phyloP scores from a whole-genome alignment of 1,140 invertebrate species.

The Pristionchus pacificus region DNA sequence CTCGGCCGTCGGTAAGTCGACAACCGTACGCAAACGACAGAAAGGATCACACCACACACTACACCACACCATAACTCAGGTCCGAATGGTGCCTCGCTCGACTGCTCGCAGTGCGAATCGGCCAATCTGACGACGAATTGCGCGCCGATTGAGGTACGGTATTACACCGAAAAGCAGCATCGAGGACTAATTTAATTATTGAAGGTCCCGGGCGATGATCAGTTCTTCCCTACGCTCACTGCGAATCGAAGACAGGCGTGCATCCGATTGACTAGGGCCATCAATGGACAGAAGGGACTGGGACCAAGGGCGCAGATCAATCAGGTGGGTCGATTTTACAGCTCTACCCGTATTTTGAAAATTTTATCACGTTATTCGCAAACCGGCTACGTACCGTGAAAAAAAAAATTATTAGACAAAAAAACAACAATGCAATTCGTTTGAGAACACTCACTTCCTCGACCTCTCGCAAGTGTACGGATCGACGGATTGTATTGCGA shows the following conservation, averaged over 20 bases:
- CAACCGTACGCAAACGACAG: neutral
- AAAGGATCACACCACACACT: too few species aligned
- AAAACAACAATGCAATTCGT: neutral
- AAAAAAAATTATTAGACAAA: too few species aligned
- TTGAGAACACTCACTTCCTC: constrained; percentile 26
- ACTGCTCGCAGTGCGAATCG: constrained; percentile 25
- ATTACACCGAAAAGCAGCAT: neutral
- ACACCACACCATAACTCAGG: constrained; percentile 12
- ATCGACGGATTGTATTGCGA: neutral
- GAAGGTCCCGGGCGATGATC: constrained; percentile 14
- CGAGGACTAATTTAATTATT: neutral
- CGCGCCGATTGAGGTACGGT: constrained; percentile 18
- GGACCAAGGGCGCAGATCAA: constrained; percentile 27
- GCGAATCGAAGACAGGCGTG: constrained; percentile 4
- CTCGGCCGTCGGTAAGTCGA: constrained; percentile 17
- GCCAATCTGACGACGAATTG: constrained; percentile 17
- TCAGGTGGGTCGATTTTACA: neutral
- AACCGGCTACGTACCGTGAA: too few species aligned
- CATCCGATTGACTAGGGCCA: constrained; percentile 25
- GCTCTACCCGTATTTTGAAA: too few species aligned
- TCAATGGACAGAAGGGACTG: constrained; percentile 28
- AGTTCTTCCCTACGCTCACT: constrained; percentile 15
- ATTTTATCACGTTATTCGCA: too few species aligned
- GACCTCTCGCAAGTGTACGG: constrained; percentile 28
- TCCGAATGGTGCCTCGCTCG: constrained; percentile 21